A percentile compares a stretch with the other conserved stretches of the same genome.
Evolutionary conservation across 2,888 invertebrate species (phyloP).

Genomic region (Metacarcinus magister): DNA sequence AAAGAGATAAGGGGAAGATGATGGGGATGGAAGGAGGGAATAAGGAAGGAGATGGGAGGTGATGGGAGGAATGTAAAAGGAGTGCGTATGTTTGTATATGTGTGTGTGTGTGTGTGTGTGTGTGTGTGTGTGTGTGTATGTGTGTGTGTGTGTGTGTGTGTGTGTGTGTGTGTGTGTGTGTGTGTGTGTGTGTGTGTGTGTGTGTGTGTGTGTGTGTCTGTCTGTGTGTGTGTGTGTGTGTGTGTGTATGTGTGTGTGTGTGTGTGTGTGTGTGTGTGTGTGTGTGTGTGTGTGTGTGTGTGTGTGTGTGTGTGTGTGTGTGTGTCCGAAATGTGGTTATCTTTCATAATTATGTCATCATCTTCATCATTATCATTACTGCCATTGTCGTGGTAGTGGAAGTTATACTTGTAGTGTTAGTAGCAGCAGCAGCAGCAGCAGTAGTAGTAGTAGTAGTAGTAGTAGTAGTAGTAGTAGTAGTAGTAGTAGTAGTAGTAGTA

Average conservation of each 20-base stretch:
- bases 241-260: too few relatives aligned
- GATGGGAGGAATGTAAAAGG: too few relatives aligned
- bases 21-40: background rate
- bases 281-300: too few relatives aligned
- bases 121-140: constrained; percentile 3
- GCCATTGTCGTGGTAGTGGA: background rate
- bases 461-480: background rate
- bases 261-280: too few relatives aligned
- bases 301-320: too few relatives aligned
- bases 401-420: too few relatives aligned
- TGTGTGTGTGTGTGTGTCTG: too few relatives aligned
- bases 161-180: too few relatives aligned
- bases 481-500: background rate
- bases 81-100: background rate
- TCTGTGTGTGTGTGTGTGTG: too few relatives aligned
- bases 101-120: constrained; percentile 48
- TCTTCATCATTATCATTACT: background rate
- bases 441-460: background rate
- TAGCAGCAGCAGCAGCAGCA: background rate
- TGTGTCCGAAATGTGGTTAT: background rate
- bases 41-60: background rate
- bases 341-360: background rate
- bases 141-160: too few relatives aligned
- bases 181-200: too few relatives aligned
- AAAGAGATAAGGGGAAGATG: background rate